Evolutionary conservation across 1,140 invertebrate genomes (phyloP).

Genomic region (Rhyacophila brunnea): DNA sequence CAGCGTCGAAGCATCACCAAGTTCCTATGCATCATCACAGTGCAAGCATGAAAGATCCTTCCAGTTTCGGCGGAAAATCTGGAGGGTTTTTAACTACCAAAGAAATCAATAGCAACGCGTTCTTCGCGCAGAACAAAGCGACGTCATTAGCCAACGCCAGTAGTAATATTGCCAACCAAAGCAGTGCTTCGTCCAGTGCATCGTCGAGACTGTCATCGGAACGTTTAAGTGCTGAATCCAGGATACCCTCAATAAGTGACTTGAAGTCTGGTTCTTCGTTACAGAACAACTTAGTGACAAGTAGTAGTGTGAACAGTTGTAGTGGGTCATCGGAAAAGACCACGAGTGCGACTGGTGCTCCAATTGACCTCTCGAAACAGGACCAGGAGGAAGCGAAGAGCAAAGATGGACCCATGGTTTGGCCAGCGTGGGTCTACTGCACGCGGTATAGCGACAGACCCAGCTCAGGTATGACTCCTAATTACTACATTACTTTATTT

Average conservation of each 20-base stretch:
- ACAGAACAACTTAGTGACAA: conserved; percentile 33
- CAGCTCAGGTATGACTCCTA: conserved; percentile 92
- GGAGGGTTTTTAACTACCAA: conserved; percentile 26
- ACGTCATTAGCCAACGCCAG: neutral
- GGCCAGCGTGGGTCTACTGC: conserved; percentile 98
- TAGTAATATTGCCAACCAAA: neutral
- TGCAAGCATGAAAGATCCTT: conserved; percentile 19
- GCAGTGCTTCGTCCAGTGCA: neutral
- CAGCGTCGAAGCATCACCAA: neutral
- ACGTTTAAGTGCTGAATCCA: conserved; percentile 12
- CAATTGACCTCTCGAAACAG: conserved; percentile 30
- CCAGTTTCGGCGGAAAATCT: conserved; percentile 5
- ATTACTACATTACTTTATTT: no score
- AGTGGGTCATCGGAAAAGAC: conserved; percentile 35
- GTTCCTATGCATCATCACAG: conserved; percentile 20
- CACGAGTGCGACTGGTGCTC: conserved; percentile 40
- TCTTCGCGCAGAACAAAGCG: conserved; percentile 16
- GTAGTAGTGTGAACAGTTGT: conserved; percentile 13
- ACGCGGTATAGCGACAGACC: conserved; percentile 95
- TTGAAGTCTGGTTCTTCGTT: conserved; percentile 19
- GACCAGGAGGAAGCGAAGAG: conserved; percentile 41
- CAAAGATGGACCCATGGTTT: conserved; percentile 48
- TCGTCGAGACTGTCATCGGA: conserved; percentile 15
- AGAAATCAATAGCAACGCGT: conserved; percentile 23
- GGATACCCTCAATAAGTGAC: conserved; percentile 9